A percentile compares a stretch with the other conserved stretches of the same genome.
These are phyloP conservation scores for Seriola dumerili DNA, from an alignment of 2,113 vertebrate species.

Conservation along the genomic window DNA sequence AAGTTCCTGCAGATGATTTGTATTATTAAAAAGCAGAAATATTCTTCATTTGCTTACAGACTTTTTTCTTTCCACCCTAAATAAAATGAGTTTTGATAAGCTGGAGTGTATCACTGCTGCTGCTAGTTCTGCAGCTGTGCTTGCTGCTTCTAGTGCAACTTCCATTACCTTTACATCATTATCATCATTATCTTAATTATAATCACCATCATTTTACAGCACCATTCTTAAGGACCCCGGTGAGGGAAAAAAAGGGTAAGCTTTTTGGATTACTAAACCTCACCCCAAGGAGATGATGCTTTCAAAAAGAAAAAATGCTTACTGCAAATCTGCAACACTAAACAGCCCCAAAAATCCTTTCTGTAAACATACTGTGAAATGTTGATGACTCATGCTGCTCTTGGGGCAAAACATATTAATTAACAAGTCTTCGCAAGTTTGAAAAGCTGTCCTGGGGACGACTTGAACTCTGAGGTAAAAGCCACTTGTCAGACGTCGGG, in stretches of 20 bases:
- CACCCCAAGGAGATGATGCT: constrained; percentile 60
- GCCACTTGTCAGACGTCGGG: constrained; percentile 32
- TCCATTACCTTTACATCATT: constrained; percentile 44
- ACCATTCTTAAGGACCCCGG: constrained; percentile 49
- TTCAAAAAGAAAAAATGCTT: constrained; percentile 47
- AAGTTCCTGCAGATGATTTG: neutral
- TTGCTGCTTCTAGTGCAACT: neutral
- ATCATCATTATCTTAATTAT: constrained; percentile 53
- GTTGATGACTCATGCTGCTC: constrained; percentile 65
- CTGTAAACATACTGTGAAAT: constrained; percentile 63
- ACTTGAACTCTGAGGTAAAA: constrained; percentile 36
- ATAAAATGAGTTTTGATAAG: constrained; percentile 2
- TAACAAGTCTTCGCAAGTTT: constrained; percentile 59
- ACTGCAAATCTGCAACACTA: constrained; percentile 44
- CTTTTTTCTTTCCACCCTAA: too few relatives aligned
- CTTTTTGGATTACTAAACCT: constrained; percentile 46
- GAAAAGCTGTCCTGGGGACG: constrained; percentile 38
- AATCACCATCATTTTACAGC: constrained; percentile 58
- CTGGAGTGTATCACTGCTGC: neutral
- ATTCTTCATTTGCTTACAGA: neutral
- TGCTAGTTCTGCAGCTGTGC: constrained; percentile 10
- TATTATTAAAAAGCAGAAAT: neutral
- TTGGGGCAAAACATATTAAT: constrained; percentile 66
- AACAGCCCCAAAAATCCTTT: constrained; percentile 47
- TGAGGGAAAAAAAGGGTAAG: constrained; percentile 30